Evolutionary conservation across 2,113 vertebrate species (phyloP), one percentile per base, ranked within the genome.

Genomic region (Larimichthys polyactis): DNA sequence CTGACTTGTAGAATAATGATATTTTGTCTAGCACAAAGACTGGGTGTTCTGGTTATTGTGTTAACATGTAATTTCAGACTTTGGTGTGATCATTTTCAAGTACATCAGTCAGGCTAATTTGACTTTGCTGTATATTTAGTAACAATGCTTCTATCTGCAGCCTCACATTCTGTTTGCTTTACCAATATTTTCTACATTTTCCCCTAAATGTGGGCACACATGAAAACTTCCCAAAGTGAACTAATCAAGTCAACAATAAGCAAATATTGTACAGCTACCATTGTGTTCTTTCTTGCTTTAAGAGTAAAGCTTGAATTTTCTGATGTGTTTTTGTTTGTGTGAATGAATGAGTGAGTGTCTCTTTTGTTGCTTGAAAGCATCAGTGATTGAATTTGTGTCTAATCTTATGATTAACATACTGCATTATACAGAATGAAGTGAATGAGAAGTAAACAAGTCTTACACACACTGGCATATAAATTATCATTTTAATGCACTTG

Each of bases 401-500:
- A 22, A 55, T 74, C 44, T 60, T 44, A 57, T 65, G 43, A 85
- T 74, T 82, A 83, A 68, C 43, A 71, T 54, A 58, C 24, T 65
- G 43, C 60, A 69, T 62, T n/a, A 71, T 64, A 84, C n/a, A 70
- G 40, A 24, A n/a, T 65, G 19, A 83, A 67, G 36, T 48, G 54
- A 51, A 74, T 44, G 20, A 48, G 54, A 68, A 36, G 15, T 60
- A 36, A 69, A 78, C 52, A 46, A 68, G 44, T 76, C 11, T 48
- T 29, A 40, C 51, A 59, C 64, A 57, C 44, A 40, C 16, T 22
- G 58, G 4, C 54, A 78, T 49, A 71, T 24, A 51, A 60, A 82
- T 84, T 19, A 65, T 11, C 8, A 78, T 78, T 78, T 77, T 67
- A 54, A 73, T 66, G 77, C 58, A 69, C 29, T 79, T 62, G 43